These are phyloP conservation scores for Coremacera marginata DNA, from an alignment of 2,888 invertebrate genomes.

Conservation along the genomic window DNA sequence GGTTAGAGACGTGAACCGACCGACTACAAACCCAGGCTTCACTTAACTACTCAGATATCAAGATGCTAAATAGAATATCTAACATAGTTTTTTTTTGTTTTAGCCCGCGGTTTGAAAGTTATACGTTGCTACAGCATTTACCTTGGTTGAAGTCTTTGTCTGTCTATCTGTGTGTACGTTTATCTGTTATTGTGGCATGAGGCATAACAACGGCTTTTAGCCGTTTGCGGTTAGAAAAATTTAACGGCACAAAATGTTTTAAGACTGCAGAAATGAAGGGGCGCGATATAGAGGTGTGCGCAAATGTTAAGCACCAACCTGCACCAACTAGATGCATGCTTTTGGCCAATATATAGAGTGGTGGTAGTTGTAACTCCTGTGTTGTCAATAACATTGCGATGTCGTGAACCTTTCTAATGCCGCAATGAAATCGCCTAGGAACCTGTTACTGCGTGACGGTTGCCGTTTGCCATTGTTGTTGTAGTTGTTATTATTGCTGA, in stretches of 20 bases:
- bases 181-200: slow-evolving; percentile 36
- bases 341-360: background rate
- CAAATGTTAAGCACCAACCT: background rate
- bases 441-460: background rate
- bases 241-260: slow-evolving; percentile 48
- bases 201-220: slow-evolving; percentile 44
- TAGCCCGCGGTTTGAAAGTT: slow-evolving; percentile 26
- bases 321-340: background rate
- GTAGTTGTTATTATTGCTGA: background rate
- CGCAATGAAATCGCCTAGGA: background rate
- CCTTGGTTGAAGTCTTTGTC: slow-evolving; percentile 2
- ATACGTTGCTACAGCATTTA: slow-evolving; percentile 7
- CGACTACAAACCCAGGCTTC: background rate
- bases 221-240: slow-evolving; percentile 39
- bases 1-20: background rate
- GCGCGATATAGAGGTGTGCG: background rate
- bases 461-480: background rate
- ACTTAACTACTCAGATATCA: background rate
- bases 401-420: slow-evolving; percentile 28
- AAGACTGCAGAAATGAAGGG: background rate
- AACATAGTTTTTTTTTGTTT: background rate
- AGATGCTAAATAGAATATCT: slow-evolving; percentile 15
- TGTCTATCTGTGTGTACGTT: background rate
- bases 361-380: slow-evolving; percentile 5
- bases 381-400: slow-evolving; percentile 16